A percentile compares a stretch with the other conserved stretches of the same genome.
These are phyloP conservation scores for Caretta caretta DNA, from an alignment of 2,113 vertebrate species.

Conservation along the genomic window DNA sequence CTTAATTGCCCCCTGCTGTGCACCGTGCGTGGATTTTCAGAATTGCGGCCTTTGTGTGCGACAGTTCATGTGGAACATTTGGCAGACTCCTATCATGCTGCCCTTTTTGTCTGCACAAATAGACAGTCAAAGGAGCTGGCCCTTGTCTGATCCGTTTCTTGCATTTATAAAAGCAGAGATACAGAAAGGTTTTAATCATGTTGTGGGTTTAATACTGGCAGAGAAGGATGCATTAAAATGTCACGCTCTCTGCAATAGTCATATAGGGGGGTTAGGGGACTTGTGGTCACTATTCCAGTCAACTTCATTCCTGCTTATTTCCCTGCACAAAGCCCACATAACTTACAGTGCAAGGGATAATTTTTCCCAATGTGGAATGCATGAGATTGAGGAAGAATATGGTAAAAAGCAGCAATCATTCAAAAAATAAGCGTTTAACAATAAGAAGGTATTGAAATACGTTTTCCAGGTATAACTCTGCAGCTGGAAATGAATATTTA, in stretches of 20 bases:
- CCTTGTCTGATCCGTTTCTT: background rate
- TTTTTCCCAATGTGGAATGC: constrained; percentile 4
- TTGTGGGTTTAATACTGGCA: background rate
- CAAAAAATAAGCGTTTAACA: constrained; percentile 39
- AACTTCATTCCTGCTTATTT: background rate
- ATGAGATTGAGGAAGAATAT: constrained; percentile 34
- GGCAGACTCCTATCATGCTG: background rate
- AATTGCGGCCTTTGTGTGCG: background rate
- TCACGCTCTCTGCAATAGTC: background rate
- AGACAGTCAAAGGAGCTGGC: background rate
- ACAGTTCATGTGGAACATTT: background rate
- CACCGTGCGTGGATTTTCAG: background rate
- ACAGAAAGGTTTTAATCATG: background rate
- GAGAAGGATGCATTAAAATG: background rate
- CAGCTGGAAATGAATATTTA: constrained; percentile 72
- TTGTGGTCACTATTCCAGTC: background rate
- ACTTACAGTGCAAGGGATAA: background rate
- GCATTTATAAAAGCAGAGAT: background rate
- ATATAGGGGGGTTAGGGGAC: background rate
- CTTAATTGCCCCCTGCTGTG: background rate
- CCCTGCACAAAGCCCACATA: background rate
- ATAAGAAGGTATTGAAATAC: constrained; percentile 54
- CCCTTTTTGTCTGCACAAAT: background rate
- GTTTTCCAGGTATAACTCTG: constrained; percentile 64
- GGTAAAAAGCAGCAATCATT: constrained; percentile 10